phyloP scores from a whole-genome alignment of 2,113 vertebrate genomes.

The Chaenocephalus aceratus region DNA sequence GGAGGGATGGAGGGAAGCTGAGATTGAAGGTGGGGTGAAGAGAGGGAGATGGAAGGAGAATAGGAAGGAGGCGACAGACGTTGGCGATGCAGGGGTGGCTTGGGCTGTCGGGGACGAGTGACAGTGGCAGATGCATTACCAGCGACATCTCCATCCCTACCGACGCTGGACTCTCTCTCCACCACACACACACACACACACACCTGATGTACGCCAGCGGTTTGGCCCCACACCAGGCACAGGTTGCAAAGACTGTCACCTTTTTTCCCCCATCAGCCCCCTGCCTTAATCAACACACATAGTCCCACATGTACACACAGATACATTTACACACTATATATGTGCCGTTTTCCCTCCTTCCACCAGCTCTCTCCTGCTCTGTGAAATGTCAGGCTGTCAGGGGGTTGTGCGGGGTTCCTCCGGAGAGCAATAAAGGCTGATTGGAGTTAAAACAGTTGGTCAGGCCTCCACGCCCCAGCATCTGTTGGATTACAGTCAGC shows the following conservation, averaged over 20 bases:
- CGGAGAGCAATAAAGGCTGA: slow-evolving; percentile 82
- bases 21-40: slow-evolving; percentile 29
- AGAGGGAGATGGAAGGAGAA: slow-evolving; percentile 74
- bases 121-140: slow-evolving; percentile 80
- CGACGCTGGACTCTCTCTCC: slow-evolving; percentile 42
- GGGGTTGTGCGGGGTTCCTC: slow-evolving; percentile 67
- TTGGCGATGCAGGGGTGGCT: slow-evolving; percentile 66
- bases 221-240: slow-evolving; percentile 66
- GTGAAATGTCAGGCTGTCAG: slow-evolving; percentile 70
- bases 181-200: slow-evolving; percentile 24
- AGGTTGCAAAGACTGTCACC: slow-evolving; percentile 68
- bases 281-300: slow-evolving; percentile 36
- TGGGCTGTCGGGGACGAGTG: slow-evolving; percentile 52
- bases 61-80: slow-evolving; percentile 72
- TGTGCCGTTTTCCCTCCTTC: slow-evolving; percentile 20
- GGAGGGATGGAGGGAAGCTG: slow-evolving; percentile 35
- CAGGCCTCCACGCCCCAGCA: slow-evolving; percentile 77
- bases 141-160: slow-evolving; percentile 75
- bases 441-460: slow-evolving; percentile 83
- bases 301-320: slow-evolving; percentile 18
- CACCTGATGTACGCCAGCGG: slow-evolving; percentile 74
- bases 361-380: slow-evolving; percentile 26
- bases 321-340: slow-evolving; percentile 2
- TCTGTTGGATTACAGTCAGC: slow-evolving; percentile 81
- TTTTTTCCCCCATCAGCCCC: slow-evolving; percentile 57